Percentiles rank a stretch among this genome's conserved stretches.
Evolutionary conservation across 2,888 invertebrate genomes (phyloP).

Genomic region (Chaetoderma sp.): DNA sequence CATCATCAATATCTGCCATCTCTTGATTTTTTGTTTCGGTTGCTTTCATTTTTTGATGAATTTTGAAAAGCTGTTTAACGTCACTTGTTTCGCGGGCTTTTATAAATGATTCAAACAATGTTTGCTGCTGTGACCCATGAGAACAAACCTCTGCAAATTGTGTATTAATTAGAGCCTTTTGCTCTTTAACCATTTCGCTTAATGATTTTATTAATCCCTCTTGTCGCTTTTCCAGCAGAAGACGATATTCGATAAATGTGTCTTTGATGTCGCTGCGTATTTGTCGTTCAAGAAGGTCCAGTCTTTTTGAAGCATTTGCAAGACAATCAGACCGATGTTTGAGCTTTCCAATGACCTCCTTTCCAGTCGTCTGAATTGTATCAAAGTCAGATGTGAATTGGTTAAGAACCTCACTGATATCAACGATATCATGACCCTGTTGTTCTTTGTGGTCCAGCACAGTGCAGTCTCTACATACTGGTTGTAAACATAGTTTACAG

Average conservation of each 20-base stretch:
- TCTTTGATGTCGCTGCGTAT: slow-evolving; percentile 53
- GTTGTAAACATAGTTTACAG: slow-evolving; percentile 54
- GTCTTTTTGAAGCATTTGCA: slow-evolving; percentile 57
- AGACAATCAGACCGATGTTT: slow-evolving; percentile 50
- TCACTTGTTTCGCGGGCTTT: slow-evolving; percentile 51
- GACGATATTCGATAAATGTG: slow-evolving; percentile 59
- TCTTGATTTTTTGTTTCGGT: slow-evolving; percentile 48
- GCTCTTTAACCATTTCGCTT: slow-evolving; percentile 50
- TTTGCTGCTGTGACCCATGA: slow-evolving; percentile 53
- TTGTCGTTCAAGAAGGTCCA: slow-evolving; percentile 56
- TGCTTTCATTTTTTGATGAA: slow-evolving; percentile 51
- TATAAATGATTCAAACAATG: slow-evolving; percentile 50
- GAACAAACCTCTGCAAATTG: slow-evolving; percentile 54
- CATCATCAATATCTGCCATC: slow-evolving; percentile 48
- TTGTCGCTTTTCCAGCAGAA: slow-evolving; percentile 55
- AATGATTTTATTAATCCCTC: slow-evolving; percentile 51
- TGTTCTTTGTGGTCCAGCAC: slow-evolving; percentile 60
- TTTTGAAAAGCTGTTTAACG: slow-evolving; percentile 51
- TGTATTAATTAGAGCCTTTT: slow-evolving; percentile 51
- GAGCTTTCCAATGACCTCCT: slow-evolving; percentile 46
- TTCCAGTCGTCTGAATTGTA: slow-evolving; percentile 23
- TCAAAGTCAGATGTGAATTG: slow-evolving; percentile 51
- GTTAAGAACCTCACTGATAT: slow-evolving; percentile 50
- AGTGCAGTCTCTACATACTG: slow-evolving; percentile 61
- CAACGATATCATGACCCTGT: slow-evolving; percentile 54